A percentile compares a stretch with the other conserved stretches of the same genome.
Evolutionary conservation across 2,113 vertebrate genomes (phyloP).

Genomic region (Grammomys dolichurus): DNA sequence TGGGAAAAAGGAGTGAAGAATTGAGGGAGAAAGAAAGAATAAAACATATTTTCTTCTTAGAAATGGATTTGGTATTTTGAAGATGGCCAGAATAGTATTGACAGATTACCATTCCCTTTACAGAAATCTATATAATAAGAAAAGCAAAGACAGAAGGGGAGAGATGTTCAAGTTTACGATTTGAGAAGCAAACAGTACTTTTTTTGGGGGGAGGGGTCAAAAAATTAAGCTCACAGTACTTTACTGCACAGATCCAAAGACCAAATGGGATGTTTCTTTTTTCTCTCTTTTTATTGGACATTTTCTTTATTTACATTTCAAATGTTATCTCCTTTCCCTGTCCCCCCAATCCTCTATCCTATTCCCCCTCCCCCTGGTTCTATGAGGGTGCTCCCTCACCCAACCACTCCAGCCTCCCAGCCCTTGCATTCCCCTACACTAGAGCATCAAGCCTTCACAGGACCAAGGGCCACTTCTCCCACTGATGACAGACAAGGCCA

Average conservation of each 20-base stretch:
- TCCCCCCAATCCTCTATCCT: too few species aligned
- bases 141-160: background rate
- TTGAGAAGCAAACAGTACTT: background rate
- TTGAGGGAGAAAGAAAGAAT: background rate
- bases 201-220: background rate
- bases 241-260: background rate
- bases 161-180: background rate
- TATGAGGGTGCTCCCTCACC: too few species aligned
- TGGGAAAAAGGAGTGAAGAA: background rate
- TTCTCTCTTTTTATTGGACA: too few species aligned
- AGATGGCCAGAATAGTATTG: background rate
- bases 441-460: too few species aligned
- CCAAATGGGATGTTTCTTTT: background rate
- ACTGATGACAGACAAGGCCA: too few species aligned
- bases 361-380: too few species aligned
- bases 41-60: background rate
- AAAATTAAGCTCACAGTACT: background rate
- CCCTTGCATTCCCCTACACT: too few species aligned
- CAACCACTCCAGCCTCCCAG: too few species aligned
- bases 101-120: background rate
- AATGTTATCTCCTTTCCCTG: too few species aligned
- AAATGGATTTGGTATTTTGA: background rate
- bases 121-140: background rate
- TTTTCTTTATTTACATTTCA: too few species aligned
- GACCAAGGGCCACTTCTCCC: too few species aligned